Base-by-base conservation (phyloP, 2,797 vertebrate species). In the Alosa sapidissima region DNA sequence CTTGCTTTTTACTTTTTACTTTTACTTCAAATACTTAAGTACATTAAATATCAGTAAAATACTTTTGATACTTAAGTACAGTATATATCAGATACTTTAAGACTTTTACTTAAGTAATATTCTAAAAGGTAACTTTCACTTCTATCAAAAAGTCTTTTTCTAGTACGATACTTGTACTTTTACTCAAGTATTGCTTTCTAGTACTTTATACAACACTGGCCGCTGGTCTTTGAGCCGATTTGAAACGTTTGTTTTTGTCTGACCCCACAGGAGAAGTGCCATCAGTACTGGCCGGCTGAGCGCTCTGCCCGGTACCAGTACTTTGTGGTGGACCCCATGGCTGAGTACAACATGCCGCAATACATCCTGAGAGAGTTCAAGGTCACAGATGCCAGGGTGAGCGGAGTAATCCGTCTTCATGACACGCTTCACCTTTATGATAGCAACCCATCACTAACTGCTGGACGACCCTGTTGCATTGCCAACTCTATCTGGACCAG, bases 331-430 rank as follows among this genome's bases (percentile, higher is more conserved):
- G 98, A 99, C 83, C 98, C 98, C 8, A 99, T 99, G 98, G 98
- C 98, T 0, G 98, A 99, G 87, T 99, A 99, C 94, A 99, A 98
- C 95, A 99, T 99, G 98, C 98, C 98, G 5, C 98, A 99, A 94
- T 99, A 99, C 92, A 99, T 99, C 93, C 96, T 99, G 33, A 93
- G 98, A 16, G 98, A 99, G 87, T 99, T 99, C 93, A 99, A 99
- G 93, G 98, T 99, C 90, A 99, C 98, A 0, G 98, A 99, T 16
- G 98, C 98, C 91, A 96, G 98, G 95, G 98, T 99, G 89, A 93
- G 98, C 91, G 81, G 65, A 68, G 5, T 16, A 1, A 24, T 62
- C 58, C 9, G 58, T 62, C 58, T 62, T 24, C n/a, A n/a, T 62
- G 49, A 9, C 58, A 47, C 41, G 47, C 41, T 78, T 78, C 41